Conservation (phyloP, 92 coral and sea anemone species). For the Porites divaricata region DNA sequence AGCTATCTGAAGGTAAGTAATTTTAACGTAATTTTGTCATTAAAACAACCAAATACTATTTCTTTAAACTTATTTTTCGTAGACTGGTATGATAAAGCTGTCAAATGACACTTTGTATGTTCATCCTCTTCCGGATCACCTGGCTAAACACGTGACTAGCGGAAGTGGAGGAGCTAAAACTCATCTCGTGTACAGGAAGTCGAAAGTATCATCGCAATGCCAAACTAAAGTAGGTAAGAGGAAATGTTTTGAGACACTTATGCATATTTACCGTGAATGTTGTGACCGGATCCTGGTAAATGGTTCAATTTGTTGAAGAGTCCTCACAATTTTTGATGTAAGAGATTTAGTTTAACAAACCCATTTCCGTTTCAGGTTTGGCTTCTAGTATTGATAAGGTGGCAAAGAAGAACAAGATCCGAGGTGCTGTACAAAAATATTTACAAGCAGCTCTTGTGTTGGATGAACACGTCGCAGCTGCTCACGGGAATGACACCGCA, state of each 20-base stretch:
- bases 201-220: background rate
- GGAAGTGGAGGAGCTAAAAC: conserved; percentile 5
- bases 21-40: no score
- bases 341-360: background rate
- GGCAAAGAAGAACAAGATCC: background rate
- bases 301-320: no score
- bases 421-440: background rate
- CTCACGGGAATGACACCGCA: conserved; percentile 48
- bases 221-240: background rate
- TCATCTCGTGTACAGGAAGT: conserved; percentile 32
- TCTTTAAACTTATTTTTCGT: background rate
- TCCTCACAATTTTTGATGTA: no score
- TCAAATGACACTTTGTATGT: conserved; percentile 26
- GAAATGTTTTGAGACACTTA: no score
- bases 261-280: no score
- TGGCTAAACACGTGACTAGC: conserved; percentile 23
- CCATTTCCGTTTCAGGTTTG: background rate
- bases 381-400: background rate
- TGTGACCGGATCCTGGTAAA: no score
- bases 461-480: conserved; percentile 44
- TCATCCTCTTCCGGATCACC: conserved; percentile 41
- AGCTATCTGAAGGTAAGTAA: no score
- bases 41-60: no score
- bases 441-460: conserved; percentile 47
- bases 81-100: conserved; percentile 34